These are phyloP conservation scores for Desoria tigrina DNA, from an alignment of 2,888 invertebrate species.

Conservation along the genomic window DNA sequence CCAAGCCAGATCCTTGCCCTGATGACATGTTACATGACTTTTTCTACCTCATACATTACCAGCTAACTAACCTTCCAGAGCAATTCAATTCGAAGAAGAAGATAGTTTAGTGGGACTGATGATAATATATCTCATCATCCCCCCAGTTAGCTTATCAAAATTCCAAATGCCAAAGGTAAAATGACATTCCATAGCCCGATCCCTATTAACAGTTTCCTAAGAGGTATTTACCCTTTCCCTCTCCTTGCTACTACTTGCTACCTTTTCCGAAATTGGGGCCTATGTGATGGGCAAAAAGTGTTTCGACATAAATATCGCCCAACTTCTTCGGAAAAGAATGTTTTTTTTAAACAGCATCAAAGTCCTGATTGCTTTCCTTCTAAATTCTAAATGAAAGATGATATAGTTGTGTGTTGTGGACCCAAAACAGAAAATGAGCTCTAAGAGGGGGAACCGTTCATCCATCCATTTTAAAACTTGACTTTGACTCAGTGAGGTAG, in stretches of 20 bases:
- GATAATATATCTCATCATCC: background rate
- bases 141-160: background rate
- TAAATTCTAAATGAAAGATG: background rate
- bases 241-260: too few relatives aligned
- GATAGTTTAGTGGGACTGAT: background rate
- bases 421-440: background rate
- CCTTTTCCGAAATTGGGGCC: too few relatives aligned
- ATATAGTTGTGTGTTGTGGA: background rate
- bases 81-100: background rate
- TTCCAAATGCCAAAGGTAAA: conserved; percentile 5
- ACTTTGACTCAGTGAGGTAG: conserved; percentile 15
- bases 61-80: background rate
- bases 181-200: background rate
- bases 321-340: background rate
- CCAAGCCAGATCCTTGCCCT: background rate
- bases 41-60: background rate
- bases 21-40: conserved; percentile 16
- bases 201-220: too few relatives aligned
- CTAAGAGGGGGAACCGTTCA: conserved; percentile 1
- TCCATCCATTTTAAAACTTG: conserved; percentile 19
- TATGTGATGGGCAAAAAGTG: too few relatives aligned
- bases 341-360: too few relatives aligned
- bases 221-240: too few relatives aligned
- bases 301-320: background rate
- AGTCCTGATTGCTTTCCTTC: conserved; percentile 2